Percentiles rank a stretch among this genome's conserved stretches.
These are phyloP conservation scores for Rambutsinella grinnellia DNA, from an alignment of 2,888 invertebrate species.

Conservation along the genomic window DNA sequence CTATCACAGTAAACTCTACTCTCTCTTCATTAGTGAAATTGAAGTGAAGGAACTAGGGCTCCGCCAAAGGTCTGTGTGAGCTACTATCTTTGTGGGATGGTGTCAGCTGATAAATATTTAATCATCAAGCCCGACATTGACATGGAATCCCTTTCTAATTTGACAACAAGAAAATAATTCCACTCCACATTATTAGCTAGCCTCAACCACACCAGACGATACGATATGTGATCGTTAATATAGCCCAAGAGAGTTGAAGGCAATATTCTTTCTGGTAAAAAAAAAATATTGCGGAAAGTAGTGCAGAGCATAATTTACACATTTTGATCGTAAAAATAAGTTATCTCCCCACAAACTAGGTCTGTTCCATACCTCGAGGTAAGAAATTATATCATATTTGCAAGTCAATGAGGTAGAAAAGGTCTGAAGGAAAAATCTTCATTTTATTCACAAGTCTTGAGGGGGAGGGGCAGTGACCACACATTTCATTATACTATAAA, in stretches of 20 bases:
- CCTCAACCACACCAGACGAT: too few species aligned
- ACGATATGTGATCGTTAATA: too few species aligned
- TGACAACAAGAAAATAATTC: slow-evolving; percentile 6
- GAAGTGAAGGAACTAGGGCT: not conserved
- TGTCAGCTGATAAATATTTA: slow-evolving; percentile 26
- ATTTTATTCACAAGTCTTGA: too few species aligned
- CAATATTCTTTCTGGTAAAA: not conserved
- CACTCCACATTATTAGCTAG: not conserved
- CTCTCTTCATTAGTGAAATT: not conserved
- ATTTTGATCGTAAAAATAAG: not conserved
- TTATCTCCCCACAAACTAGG: not conserved
- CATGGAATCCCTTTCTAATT: slow-evolving; percentile 25
- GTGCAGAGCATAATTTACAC: not conserved
- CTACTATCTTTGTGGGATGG: not conserved
- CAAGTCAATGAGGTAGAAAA: slow-evolving; percentile 13
- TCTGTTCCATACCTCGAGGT: too few species aligned
- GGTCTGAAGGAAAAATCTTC: not conserved
- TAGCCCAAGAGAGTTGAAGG: too few species aligned
- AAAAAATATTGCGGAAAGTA: not conserved
- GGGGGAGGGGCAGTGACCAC: not conserved
- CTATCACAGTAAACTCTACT: not conserved
- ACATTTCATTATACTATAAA: not conserved
- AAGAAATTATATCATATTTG: not conserved
- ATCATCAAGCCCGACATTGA: slow-evolving; percentile 14
- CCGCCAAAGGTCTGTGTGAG: too few species aligned